These are phyloP conservation scores for Drosophila willistoni DNA, from an alignment of 1,140 invertebrate species.

Conservation along the genomic window DNA sequence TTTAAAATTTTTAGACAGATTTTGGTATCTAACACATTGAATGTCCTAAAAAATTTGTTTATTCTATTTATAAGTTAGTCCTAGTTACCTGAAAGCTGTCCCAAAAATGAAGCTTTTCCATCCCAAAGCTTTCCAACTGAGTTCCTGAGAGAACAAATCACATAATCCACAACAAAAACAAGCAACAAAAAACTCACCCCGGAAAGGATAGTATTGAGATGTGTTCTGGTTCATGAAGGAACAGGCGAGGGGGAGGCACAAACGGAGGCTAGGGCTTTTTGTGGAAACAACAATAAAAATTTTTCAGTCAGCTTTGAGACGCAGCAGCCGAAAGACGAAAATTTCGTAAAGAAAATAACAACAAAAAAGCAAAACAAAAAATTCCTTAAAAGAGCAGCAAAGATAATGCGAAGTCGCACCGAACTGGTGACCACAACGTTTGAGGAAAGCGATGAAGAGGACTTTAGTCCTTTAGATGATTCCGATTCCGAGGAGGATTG, in stretches of 20 bases:
- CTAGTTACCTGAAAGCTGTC: constrained; percentile 11
- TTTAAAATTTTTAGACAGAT: too few relatives aligned
- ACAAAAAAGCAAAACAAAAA: constrained; percentile 13
- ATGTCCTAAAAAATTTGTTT: neutral
- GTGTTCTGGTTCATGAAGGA: constrained; percentile 31
- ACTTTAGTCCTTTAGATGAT: constrained; percentile 76
- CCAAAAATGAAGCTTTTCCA: constrained; percentile 8
- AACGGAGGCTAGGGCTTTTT: constrained; percentile 17
- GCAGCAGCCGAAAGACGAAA: constrained; percentile 27
- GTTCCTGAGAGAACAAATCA: constrained; percentile 15
- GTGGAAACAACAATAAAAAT: constrained; percentile 60
- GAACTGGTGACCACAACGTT: constrained; percentile 82
- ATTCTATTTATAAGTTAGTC: neutral
- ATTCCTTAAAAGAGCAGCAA: constrained; percentile 9
- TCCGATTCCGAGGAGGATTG: constrained; percentile 82
- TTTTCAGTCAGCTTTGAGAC: constrained; percentile 60
- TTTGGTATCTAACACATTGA: neutral
- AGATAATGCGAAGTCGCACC: constrained; percentile 81
- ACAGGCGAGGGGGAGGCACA: neutral
- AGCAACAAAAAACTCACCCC: constrained; percentile 10
- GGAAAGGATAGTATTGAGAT: constrained; percentile 39
- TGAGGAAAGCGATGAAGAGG: constrained; percentile 80
- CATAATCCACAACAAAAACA: constrained; percentile 8
- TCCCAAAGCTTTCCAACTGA: neutral
- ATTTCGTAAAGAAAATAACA: constrained; percentile 18